phyloP scores from a whole-genome alignment of 2,113 vertebrate genomes.

The Candoia aspera region DNA sequence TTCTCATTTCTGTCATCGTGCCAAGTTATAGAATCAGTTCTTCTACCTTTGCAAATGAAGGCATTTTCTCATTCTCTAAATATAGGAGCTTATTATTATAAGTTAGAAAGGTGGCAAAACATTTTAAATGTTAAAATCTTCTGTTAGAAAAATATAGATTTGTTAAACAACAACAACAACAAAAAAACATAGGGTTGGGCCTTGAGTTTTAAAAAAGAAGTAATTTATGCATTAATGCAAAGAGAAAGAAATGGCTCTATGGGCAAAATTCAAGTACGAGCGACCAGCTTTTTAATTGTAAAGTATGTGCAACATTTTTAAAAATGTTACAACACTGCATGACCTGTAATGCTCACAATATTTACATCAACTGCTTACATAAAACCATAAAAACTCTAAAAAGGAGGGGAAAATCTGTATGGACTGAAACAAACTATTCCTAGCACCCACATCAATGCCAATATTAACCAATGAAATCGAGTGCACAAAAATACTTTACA shows the following conservation, averaged over 20 bases:
- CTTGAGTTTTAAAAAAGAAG: slow-evolving; percentile 70
- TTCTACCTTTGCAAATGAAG: slow-evolving; percentile 57
- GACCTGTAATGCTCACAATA: slow-evolving; percentile 96
- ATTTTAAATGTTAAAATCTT: slow-evolving; percentile 65
- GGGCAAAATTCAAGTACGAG: slow-evolving; percentile 87
- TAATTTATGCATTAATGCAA: slow-evolving; percentile 73
- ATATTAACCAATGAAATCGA: slow-evolving; percentile 76
- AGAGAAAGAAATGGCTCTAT: slow-evolving; percentile 80
- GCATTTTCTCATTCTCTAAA: slow-evolving; percentile 56
- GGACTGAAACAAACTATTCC: slow-evolving; percentile 81
- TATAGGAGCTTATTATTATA: slow-evolving; percentile 70
- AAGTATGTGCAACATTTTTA: slow-evolving; percentile 95
- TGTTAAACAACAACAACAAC: slow-evolving; percentile 64
- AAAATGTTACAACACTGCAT: slow-evolving; percentile 94
- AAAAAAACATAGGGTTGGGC: slow-evolving; percentile 72
- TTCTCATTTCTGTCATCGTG: slow-evolving; percentile 17
- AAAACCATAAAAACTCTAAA: slow-evolving; percentile 80
- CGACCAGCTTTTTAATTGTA: slow-evolving; percentile 95
- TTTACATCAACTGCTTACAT: slow-evolving; percentile 93
- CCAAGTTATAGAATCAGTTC: slow-evolving; percentile 49
- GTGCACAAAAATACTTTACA: slow-evolving; percentile 85
- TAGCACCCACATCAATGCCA: slow-evolving; percentile 81
- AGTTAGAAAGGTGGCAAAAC: slow-evolving; percentile 73
- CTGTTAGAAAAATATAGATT: slow-evolving; percentile 68
- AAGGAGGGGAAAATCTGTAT: slow-evolving; percentile 66